phyloP scores from a whole-genome alignment of 2,888 invertebrate genomes.

The Acrocyrtus sp. region DNA sequence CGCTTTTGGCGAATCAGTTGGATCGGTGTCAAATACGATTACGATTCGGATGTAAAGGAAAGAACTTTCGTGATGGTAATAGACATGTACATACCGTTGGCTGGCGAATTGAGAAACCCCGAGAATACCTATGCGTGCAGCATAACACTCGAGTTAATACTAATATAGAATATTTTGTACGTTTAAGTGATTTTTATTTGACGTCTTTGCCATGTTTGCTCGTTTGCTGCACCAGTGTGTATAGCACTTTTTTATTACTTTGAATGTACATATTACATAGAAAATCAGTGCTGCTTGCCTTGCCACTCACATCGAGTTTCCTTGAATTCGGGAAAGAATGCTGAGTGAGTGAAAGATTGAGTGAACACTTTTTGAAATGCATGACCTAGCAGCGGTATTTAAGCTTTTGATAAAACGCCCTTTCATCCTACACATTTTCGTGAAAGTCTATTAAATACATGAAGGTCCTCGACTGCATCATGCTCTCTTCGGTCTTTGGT shows the following conservation, averaged over 20 bases:
- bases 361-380: neutral
- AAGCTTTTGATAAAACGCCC: slow-evolving; percentile 29
- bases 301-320: slow-evolving; percentile 19
- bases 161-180: neutral
- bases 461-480: neutral
- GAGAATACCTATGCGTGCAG: too few species aligned
- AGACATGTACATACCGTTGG: too few species aligned
- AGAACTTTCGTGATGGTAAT: neutral
- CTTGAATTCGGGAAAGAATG: slow-evolving; percentile 5
- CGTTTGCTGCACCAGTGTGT: too few species aligned
- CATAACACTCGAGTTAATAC: too few species aligned
- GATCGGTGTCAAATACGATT: slow-evolving; percentile 29
- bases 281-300: slow-evolving; percentile 7
- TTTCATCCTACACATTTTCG: slow-evolving; percentile 32
- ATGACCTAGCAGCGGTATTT: slow-evolving; percentile 17
- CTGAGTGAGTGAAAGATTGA: neutral
- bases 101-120: too few species aligned
- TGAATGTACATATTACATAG: too few species aligned
- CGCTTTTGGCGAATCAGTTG: slow-evolving; percentile 24
- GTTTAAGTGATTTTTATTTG: neutral
- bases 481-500: neutral
- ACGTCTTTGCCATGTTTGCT: neutral
- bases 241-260: too few species aligned
- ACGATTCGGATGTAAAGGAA: neutral
- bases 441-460: neutral